These are phyloP conservation scores for Cyanocitta stelleri DNA, from an alignment of 2,113 vertebrate genomes.

Conservation along the genomic window DNA sequence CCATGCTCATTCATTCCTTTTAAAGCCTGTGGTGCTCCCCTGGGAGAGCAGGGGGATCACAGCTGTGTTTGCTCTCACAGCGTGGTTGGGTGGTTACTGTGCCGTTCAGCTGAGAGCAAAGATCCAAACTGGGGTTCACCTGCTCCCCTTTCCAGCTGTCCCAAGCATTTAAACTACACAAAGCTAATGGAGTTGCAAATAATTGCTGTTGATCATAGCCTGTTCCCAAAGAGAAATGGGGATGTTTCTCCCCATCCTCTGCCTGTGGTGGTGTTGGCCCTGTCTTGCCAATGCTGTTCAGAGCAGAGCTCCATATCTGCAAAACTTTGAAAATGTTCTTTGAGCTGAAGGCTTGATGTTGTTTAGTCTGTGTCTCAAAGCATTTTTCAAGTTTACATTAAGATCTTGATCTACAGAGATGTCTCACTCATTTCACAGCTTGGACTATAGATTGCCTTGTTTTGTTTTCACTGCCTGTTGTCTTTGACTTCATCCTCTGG, in stretches of 20 bases:
- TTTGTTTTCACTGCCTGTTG: not conserved
- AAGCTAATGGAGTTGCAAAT: not conserved
- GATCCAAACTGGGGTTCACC: not conserved
- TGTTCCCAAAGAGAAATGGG: not conserved
- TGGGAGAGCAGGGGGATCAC: not conserved
- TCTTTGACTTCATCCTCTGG: not conserved
- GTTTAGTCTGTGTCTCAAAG: not conserved
- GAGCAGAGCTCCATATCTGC: not conserved
- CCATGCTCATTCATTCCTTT: not conserved
- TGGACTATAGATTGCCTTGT: not conserved
- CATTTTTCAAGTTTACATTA: not conserved
- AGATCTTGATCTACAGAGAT: not conserved
- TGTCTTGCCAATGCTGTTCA: not conserved
- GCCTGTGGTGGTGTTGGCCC: not conserved
- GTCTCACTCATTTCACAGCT: not conserved
- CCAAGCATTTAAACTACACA: not conserved
- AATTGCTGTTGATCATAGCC: not conserved
- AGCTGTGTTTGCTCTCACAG: not conserved
- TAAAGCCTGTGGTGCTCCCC: not conserved
- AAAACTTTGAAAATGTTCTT: not conserved
- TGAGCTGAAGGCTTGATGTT: not conserved
- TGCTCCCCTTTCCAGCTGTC: not conserved
- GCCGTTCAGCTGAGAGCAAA: not conserved
- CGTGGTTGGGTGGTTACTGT: not conserved
- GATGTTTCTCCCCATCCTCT: not conserved